A percentile compares a stretch with the other conserved stretches of the same genome.
Conservation (phyloP, 1,140 invertebrate genomes). For the Dendrolimus punctatus region DNA sequence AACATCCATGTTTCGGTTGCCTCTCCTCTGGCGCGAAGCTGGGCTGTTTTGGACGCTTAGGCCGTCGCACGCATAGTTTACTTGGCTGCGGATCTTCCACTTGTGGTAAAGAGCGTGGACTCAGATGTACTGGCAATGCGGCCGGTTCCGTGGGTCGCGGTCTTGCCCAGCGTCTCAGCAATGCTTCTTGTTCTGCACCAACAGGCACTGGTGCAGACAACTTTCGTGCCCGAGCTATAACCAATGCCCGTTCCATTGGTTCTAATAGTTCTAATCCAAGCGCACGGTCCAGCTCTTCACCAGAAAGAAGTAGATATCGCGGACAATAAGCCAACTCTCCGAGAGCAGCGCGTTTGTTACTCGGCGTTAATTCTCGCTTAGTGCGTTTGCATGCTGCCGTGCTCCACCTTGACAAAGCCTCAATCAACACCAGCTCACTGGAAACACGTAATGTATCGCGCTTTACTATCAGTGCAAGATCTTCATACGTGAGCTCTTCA, state of each 20-base stretch:
- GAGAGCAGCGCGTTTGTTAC: constrained; percentile 76
- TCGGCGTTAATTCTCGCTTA: constrained; percentile 74
- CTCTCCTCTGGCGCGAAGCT: constrained; percentile 54
- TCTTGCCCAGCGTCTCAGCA: constrained; percentile 54
- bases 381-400: constrained; percentile 77
- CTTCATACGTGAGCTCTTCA: constrained; percentile 76
- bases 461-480: constrained; percentile 74
- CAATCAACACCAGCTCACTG: constrained; percentile 73
- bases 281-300: constrained; percentile 73
- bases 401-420: constrained; percentile 78
- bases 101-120: constrained; percentile 45
- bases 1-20: constrained; percentile 47
- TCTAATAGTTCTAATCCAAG: constrained; percentile 49
- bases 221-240: constrained; percentile 46
- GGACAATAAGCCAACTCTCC: constrained; percentile 78
- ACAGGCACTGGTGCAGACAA: constrained; percentile 54
- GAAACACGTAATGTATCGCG: constrained; percentile 74
- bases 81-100: constrained; percentile 42
- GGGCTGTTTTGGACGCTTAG: constrained; percentile 54
- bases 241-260: constrained; percentile 55
- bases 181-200: constrained; percentile 49
- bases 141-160: constrained; percentile 46
- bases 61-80: constrained; percentile 47
- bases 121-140: constrained; percentile 49
- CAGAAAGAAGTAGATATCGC: constrained; percentile 76